Evolutionary conservation across 2,888 invertebrate genomes (phyloP), one percentile per base, ranked within the genome.

Genomic region (Oeneis ivallda): DNA sequence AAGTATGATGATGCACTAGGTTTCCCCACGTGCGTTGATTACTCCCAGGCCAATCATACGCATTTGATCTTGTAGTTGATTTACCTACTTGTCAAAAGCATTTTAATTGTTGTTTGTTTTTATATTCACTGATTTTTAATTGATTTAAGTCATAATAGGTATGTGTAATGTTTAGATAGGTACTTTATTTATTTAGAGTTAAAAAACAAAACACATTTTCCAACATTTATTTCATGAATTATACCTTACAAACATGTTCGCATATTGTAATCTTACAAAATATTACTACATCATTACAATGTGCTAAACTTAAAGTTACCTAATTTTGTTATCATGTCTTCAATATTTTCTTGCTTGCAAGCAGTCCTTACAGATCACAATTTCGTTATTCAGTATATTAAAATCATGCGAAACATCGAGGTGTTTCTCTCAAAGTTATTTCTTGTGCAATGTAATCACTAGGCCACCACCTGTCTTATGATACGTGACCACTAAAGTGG

Each of bases 161-260:
- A 26, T 26, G 26, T 26, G 26, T 26, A 26, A 26, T 26, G 2
- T 26, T 26, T 26, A 26, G 26, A 26, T 26, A 5, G n/a, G n/a
- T n/a, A n/a, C n/a, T 5, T 26, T 26, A 26, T 26, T 26, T 26
- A 26, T 26, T 7, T 43, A 17, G 15, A 3, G 15, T 15, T 1
- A 47, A 47, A 17, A 17, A 47, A 9, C 15, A 72, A 50, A 59
- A 62, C 54, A 70, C 71, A 76, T 81, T 87, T 90, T 89, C 86
- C 79, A 86, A 91, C 89, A 89, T 92, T 91, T 92, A 92, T 84
- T 91, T 87, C 84, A 89, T 89, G 90, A 91, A 90, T 88, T 87
- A 92, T 88, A 86, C 84, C 85, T 88, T 91, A 92, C 86, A 90
- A 88, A 90, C 87, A 87, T 88, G 87, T 89, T 82, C 82, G 89